Percentiles rank a stretch among this genome's conserved stretches.
Evolutionary conservation across 2,797 vertebrate genomes (phyloP).

Genomic region (Prunella strophiata): DNA sequence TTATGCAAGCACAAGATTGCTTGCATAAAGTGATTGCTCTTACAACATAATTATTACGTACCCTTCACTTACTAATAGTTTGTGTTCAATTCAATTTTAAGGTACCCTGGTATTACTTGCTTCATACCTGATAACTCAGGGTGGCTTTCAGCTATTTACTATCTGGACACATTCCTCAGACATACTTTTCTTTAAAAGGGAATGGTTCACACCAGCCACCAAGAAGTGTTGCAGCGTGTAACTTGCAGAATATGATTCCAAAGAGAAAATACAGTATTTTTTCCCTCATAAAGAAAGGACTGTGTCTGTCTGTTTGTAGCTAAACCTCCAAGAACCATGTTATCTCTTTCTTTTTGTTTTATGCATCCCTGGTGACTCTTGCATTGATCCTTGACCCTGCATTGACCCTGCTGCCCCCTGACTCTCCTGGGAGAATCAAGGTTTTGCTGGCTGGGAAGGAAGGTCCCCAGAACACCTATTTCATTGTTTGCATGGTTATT

Average conservation of each 20-base stretch:
- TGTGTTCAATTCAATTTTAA: slow-evolving; percentile 11
- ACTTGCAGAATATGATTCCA: neutral
- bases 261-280: neutral
- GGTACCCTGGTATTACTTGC: neutral
- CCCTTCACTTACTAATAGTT: rapidly evolving
- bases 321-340: neutral
- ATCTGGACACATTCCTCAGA: neutral
- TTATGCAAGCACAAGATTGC: neutral
- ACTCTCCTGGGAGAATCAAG: neutral
- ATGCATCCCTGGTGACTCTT: neutral
- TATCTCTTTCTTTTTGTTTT: neutral
- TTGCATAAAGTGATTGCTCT: neutral
- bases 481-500: neutral
- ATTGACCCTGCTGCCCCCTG: neutral
- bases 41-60: neutral
- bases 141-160: neutral
- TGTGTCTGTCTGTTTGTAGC: neutral
- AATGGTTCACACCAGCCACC: neutral
- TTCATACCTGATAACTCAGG: neutral
- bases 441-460: neutral
- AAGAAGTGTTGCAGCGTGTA: neutral
- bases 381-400: neutral
- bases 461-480: neutral
- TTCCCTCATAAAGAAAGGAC: neutral
- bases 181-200: neutral